These are phyloP conservation scores for Heliothis subflexa DNA, from an alignment of 1,140 invertebrate genomes.

Conservation along the genomic window DNA sequence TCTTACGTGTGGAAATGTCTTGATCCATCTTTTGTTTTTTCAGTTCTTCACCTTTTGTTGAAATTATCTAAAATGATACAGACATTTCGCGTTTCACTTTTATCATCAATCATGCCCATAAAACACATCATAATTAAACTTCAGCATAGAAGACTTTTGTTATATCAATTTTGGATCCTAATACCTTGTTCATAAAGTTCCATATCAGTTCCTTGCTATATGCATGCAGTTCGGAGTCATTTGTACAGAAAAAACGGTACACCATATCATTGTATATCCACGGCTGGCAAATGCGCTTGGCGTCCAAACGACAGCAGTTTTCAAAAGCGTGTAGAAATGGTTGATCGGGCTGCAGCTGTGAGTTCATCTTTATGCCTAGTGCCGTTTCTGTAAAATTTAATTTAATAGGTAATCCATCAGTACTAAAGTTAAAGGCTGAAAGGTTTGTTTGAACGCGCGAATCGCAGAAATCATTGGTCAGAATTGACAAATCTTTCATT, in stretches of 20 bases:
- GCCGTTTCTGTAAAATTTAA: conserved; percentile 36
- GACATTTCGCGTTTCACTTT: too few relatives aligned
- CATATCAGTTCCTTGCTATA: conserved; percentile 18
- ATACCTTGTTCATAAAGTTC: conserved; percentile 47
- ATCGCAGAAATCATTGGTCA: too few relatives aligned
- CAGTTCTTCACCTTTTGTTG: conserved; percentile 12
- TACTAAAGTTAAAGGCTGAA: too few relatives aligned
- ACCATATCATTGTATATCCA: conserved; percentile 43
- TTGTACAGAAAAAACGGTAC: background rate
- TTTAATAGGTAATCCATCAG: background rate
- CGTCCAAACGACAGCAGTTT: conserved; percentile 31
- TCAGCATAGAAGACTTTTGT: too few relatives aligned
- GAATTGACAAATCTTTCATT: too few relatives aligned
- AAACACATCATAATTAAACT: conserved; percentile 16
- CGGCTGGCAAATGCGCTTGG: conserved; percentile 40
- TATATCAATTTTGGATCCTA: too few relatives aligned
- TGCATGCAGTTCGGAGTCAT: conserved; percentile 26
- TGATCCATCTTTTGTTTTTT: background rate
- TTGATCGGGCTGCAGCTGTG: conserved; percentile 9
- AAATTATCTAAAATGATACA: conserved; percentile 11
- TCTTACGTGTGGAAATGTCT: background rate
- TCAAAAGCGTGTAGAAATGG: conserved; percentile 32
- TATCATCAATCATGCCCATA: conserved; percentile 35
- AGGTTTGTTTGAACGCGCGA: too few relatives aligned
- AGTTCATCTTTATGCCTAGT: conserved; percentile 19